A percentile compares a stretch with the other conserved stretches of the same genome.
These are phyloP conservation scores for Malurus alboscapulatus DNA, from an alignment of 2,113 vertebrate genomes.

Conservation along the genomic window DNA sequence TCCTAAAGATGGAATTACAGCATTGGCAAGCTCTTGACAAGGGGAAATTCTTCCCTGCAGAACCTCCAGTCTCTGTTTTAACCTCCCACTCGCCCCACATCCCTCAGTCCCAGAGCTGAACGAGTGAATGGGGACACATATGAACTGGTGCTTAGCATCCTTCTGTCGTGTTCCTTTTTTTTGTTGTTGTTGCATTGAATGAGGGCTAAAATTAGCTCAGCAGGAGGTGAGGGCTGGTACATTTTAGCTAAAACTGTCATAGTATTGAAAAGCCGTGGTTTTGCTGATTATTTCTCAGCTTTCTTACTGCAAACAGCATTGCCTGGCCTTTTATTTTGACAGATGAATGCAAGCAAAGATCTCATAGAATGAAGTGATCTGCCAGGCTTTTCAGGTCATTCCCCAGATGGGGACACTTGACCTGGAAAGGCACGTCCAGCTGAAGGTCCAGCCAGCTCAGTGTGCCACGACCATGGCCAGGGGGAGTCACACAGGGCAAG, in stretches of 20 bases:
- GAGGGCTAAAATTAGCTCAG: constrained; percentile 12
- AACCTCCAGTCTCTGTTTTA: neutral
- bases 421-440: neutral
- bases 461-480: neutral
- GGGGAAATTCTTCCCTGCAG: neutral
- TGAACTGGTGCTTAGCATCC: neutral
- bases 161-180: neutral
- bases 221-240: constrained; percentile 14
- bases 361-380: neutral
- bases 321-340: neutral
- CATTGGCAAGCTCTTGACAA: neutral
- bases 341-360: neutral
- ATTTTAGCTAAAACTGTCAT: neutral
- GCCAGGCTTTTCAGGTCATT: neutral
- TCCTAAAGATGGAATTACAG: neutral
- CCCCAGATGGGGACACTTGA: neutral
- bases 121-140: neutral
- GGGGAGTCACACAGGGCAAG: fast-evolving
- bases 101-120: neutral
- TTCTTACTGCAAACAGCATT: neutral
- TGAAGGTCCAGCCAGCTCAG: neutral
- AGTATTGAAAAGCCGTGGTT: neutral
- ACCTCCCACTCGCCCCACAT: neutral
- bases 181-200: neutral
- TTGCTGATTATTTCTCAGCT: neutral